phyloP scores from a whole-genome alignment of 2,888 invertebrate genomes.

The Perdita meconis region DNA sequence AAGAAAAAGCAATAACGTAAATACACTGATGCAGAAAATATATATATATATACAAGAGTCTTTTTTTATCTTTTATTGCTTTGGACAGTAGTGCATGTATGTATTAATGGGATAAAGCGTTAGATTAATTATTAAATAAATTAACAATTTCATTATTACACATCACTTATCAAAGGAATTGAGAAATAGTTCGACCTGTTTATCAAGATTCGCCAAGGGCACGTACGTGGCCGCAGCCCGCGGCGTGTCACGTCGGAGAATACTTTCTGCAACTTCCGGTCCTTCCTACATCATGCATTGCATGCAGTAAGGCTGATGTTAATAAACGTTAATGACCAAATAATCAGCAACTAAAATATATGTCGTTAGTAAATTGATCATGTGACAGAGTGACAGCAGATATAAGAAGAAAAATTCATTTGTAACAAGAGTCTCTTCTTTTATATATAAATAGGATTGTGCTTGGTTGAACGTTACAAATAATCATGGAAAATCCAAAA shows the following conservation, averaged over 20 bases:
- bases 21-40: constrained; percentile 71
- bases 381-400: constrained; percentile 61
- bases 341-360: constrained; percentile 74
- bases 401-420: constrained; percentile 44
- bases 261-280: constrained; percentile 82
- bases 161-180: constrained; percentile 77
- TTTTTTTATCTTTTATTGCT: constrained; percentile 65
- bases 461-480: constrained; percentile 67
- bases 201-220: constrained; percentile 83
- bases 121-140: constrained; percentile 70
- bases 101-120: constrained; percentile 74
- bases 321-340: constrained; percentile 79
- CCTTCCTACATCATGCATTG: constrained; percentile 83
- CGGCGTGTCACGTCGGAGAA: constrained; percentile 82
- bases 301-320: constrained; percentile 84
- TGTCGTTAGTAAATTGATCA: constrained; percentile 72
- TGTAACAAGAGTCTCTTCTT: constrained; percentile 43
- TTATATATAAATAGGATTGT: too few relatives aligned
- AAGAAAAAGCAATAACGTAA: constrained; percentile 44
- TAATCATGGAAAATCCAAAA: constrained; percentile 48
- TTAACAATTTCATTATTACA: constrained; percentile 66
- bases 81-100: constrained; percentile 71
- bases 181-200: constrained; percentile 83
- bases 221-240: constrained; percentile 83
- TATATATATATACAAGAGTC: constrained; percentile 72